These are phyloP conservation scores for Agonum fuliginosum DNA, from an alignment of 2,888 invertebrate genomes.

Conservation along the genomic window DNA sequence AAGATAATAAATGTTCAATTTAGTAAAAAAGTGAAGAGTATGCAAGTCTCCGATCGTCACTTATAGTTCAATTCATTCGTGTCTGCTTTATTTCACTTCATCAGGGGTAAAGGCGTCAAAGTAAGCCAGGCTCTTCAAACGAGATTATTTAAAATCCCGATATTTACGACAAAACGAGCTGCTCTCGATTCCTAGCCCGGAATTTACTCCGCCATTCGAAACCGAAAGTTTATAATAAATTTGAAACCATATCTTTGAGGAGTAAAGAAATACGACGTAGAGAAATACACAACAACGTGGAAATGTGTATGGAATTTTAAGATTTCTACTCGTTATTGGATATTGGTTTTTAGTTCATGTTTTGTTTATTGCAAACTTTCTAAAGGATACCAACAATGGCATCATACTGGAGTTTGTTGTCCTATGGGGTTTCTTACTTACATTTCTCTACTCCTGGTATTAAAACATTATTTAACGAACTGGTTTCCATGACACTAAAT, in stretches of 20 bases:
- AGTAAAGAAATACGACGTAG: neutral
- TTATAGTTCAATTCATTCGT: conserved; percentile 71
- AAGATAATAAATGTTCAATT: conserved; percentile 20
- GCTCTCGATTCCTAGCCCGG: conserved; percentile 8
- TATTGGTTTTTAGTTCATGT: no score
- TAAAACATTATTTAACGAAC: no score
- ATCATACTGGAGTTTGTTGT: no score
- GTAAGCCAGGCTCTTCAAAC: conserved; percentile 48
- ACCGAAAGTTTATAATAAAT: conserved; percentile 37
- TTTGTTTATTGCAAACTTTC: no score
- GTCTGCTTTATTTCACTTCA: conserved; percentile 71
- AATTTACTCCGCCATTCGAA: conserved; percentile 22
- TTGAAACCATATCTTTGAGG: neutral
- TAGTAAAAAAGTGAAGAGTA: conserved; percentile 29
- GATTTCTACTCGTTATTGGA: neutral
- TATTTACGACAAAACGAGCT: conserved; percentile 50
- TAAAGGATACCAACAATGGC: no score
- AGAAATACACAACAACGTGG: conserved; percentile 6
- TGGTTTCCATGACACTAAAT: no score
- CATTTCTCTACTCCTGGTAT: no score
- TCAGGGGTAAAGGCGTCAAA: conserved; percentile 60
- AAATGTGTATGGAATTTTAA: neutral
- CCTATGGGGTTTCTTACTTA: no score
- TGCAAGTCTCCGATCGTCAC: conserved; percentile 66
- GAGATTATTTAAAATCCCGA: conserved; percentile 55